Evolutionary conservation across 2,888 invertebrate species (phyloP), one percentile per base, ranked within the genome.

Genomic region (Rhopalosiphum nymphaeae): DNA sequence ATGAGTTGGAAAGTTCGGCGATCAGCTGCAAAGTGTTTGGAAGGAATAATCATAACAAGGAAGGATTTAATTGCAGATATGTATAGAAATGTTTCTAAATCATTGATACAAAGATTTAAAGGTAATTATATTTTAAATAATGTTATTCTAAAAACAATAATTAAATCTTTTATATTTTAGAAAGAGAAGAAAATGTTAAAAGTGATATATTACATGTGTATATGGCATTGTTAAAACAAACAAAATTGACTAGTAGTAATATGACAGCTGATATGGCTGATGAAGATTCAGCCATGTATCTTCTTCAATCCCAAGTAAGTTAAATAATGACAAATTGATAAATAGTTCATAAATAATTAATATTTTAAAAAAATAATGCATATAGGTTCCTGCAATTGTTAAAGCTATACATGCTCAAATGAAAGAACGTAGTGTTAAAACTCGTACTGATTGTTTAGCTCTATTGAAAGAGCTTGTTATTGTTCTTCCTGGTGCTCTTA

Each of bases 1-100:
- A 99, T 99, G 98, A 99, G 99, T 95, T 99, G 99, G 99, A 99
- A 99, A 97, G 98, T 98, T 25, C 97, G 99, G 78, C 97, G 99
- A 86, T 98, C 99, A 0, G 98, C 99, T 11, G 99, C 99, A 0
- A 99, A 99, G 96, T 99, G 99, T 95, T 96, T 99, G 42, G 99
- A 99, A 96, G 98, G 99, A 0, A 97, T 99, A 61, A 98, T 99
- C 95, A 97, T 98, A 2, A 99, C 99, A 0, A 97, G 99, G 94
- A 98, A 98, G 95, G 99, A 99, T 95, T 97, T 99, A 95, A 96
- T 99, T 86, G 96, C 98, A 1, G 98, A 99, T 95, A 98, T 99
- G 96, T 99, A 99, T 96, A 97, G 97, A 95, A 97, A 97, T 67
- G 97, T 99, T 13, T 99, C 99, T 0, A 99, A 99, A 0, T 98